These are phyloP conservation scores for Muraenolepis orangiensis DNA, from an alignment of 2,797 vertebrate genomes.

Conservation along the genomic window DNA sequence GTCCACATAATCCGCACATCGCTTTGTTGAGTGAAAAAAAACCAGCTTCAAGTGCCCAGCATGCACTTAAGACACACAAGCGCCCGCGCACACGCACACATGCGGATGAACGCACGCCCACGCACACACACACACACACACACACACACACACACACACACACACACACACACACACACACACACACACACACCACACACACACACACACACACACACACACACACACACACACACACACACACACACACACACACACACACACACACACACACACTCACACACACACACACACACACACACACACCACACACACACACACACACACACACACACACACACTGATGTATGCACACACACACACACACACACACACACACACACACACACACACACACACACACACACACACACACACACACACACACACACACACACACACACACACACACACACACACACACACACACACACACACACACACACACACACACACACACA, in stretches of 20 bases:
- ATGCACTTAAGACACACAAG: background rate
- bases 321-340: conserved; percentile 30
- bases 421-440: background rate
- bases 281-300: background rate
- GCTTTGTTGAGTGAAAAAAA: conserved; percentile 27
- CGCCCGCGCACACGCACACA: too few species aligned
- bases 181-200: too few species aligned
- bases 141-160: too few species aligned
- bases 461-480: conserved; percentile 10
- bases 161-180: too few species aligned
- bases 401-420: background rate
- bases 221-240: background rate
- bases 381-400: background rate
- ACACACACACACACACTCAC: background rate
- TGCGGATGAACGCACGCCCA: background rate
- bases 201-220: too few species aligned
- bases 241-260: background rate
- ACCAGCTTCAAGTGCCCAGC: background rate
- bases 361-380: conserved; percentile 11
- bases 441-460: background rate
- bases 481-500: conserved; percentile 30
- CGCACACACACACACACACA: background rate
- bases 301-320: background rate
- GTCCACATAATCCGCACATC: conserved; percentile 29
- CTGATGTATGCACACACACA: too few species aligned